phyloP scores from a whole-genome alignment of 2,113 vertebrate genomes.

The Bolborhynchus lineola region DNA sequence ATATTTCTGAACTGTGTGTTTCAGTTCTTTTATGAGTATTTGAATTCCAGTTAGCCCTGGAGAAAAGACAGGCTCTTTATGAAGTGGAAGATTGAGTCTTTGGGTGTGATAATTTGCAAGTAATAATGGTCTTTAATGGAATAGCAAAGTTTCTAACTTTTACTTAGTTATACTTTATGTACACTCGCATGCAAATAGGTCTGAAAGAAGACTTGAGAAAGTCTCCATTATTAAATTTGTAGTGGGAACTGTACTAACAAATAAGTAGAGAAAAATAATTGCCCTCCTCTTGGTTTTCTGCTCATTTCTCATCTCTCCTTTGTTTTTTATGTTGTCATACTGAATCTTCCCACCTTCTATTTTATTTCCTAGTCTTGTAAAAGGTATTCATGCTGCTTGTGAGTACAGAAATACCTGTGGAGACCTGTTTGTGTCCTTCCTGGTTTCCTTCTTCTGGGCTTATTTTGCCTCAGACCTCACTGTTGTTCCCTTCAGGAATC shows the following conservation, averaged over 20 bases:
- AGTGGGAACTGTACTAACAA: neutral
- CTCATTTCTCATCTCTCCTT: neutral
- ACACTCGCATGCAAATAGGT: neutral
- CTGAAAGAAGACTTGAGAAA: neutral
- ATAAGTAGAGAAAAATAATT: neutral
- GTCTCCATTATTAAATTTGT: neutral
- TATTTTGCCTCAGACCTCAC: neutral
- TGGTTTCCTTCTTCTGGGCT: neutral
- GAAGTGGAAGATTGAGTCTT: neutral
- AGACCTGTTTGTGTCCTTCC: neutral
- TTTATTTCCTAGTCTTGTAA: neutral
- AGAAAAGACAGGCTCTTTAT: neutral
- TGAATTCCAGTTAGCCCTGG: neutral
- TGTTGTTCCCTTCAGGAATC: neutral
- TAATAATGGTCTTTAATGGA: neutral
- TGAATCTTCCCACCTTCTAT: neutral
- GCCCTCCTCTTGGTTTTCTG: neutral
- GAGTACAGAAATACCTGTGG: neutral
- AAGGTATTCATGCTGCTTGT: neutral
- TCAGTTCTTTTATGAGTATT: neutral
- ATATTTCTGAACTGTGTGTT: neutral
- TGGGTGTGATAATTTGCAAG: neutral
- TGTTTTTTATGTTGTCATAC: neutral
- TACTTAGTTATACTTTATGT: rapidly evolving
- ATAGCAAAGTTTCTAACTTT: neutral